phyloP scores from a whole-genome alignment of 2,888 invertebrate species.

The Oithona nana region DNA sequence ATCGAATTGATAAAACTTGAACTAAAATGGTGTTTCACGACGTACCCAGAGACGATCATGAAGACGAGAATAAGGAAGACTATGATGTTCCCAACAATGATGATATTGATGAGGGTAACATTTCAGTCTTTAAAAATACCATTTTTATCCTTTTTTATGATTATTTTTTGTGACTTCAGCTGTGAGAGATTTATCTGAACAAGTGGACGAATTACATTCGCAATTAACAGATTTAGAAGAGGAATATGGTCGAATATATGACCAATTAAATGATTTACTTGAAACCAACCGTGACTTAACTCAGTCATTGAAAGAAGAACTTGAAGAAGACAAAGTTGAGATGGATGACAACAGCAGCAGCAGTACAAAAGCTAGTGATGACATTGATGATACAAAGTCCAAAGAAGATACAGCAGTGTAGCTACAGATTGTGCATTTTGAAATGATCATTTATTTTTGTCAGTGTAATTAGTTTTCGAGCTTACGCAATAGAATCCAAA shows the following conservation, averaged over 20 bases:
- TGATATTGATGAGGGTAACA: slow-evolving; percentile 5
- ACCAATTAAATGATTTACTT: slow-evolving; percentile 9
- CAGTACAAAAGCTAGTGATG: too few species aligned
- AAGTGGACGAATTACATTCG: slow-evolving; percentile 3
- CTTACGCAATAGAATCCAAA: too few species aligned
- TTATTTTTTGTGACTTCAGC: not conserved
- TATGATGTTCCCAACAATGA: slow-evolving; percentile 18
- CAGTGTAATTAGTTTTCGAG: too few species aligned
- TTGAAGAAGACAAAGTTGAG: too few species aligned
- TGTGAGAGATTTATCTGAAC: not conserved
- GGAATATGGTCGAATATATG: not conserved
- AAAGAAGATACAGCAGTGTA: too few species aligned
- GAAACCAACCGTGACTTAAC: too few species aligned
- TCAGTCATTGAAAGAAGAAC: too few species aligned
- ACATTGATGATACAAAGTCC: too few species aligned
- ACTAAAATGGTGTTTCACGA: slow-evolving; percentile 15
- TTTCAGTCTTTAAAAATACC: not conserved
- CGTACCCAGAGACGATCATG: slow-evolving; percentile 18
- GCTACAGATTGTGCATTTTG: too few species aligned
- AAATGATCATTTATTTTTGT: too few species aligned
- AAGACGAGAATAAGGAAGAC: slow-evolving; percentile 18
- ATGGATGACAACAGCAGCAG: too few species aligned
- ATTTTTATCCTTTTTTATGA: not conserved
- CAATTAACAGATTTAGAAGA: not conserved
- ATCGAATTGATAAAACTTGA: too few species aligned